Conservation (phyloP, 2,113 vertebrate species). For the Microcebus lehilahytsara region DNA sequence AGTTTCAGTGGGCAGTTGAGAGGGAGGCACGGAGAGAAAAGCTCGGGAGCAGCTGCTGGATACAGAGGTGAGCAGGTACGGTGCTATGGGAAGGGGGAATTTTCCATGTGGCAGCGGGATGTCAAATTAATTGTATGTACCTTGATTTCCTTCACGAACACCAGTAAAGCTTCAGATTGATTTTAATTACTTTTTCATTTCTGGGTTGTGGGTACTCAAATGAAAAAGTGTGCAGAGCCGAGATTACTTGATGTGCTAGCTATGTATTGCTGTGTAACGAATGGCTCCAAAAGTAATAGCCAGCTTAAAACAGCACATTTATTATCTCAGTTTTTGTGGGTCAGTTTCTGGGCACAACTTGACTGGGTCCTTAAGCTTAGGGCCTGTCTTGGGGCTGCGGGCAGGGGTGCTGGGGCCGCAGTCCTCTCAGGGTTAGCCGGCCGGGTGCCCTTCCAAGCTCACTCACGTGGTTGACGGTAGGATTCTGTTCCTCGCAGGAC, state of each 20-base stretch:
- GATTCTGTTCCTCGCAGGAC: neutral
- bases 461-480: neutral
- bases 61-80: too few relatives aligned
- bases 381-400: neutral
- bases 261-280: neutral
- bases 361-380: neutral
- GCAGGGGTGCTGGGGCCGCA: neutral
- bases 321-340: neutral
- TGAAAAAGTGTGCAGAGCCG: neutral
- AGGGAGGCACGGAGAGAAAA: neutral
- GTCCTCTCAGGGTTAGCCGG: neutral
- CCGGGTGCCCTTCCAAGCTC: too few relatives aligned
- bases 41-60: neutral
- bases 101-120: neutral
- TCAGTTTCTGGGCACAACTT: neutral
- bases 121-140: neutral
- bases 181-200: neutral
- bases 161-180: neutral
- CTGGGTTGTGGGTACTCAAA: neutral
- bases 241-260: neutral
- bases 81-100: neutral
- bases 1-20: neutral
- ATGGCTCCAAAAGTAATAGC: neutral
- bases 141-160: neutral
- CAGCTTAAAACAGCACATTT: neutral